These are phyloP conservation scores for Halocynthia aurantium DNA, from an alignment of 23 tunicate genomes.

Conservation along the genomic window DNA sequence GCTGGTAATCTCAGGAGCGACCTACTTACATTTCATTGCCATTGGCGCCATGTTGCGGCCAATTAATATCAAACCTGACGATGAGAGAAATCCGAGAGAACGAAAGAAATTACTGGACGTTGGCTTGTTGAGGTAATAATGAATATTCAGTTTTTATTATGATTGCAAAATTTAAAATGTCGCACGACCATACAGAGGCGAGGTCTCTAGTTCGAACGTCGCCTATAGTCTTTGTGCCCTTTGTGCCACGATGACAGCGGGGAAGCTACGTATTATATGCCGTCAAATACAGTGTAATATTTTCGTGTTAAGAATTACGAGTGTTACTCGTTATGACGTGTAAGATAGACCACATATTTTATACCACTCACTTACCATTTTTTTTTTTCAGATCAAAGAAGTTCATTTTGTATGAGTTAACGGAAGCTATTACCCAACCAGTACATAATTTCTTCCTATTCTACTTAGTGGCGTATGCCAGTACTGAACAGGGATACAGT, in stretches of 20 bases:
- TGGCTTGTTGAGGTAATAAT: neutral
- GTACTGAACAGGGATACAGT: neutral
- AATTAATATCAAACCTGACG: neutral
- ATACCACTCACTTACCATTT: too few relatives aligned
- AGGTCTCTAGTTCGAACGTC: too few relatives aligned
- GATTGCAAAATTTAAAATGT: too few relatives aligned
- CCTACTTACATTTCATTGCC: neutral
- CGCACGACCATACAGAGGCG: too few relatives aligned
- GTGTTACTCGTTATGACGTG: too few relatives aligned
- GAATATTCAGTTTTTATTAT: too few relatives aligned
- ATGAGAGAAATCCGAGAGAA: neutral
- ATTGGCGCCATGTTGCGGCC: neutral
- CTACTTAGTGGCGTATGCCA: slow-evolving; percentile 9
- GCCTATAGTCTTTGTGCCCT: too few relatives aligned
- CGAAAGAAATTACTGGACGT: neutral
- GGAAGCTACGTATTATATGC: too few relatives aligned
- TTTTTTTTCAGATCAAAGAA: slow-evolving; percentile 3
- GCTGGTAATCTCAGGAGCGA: neutral
- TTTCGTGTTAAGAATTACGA: too few relatives aligned
- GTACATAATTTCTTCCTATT: neutral
- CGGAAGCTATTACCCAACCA: neutral
- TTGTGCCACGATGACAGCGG: too few relatives aligned
- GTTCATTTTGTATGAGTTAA: neutral
- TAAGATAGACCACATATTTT: too few relatives aligned
- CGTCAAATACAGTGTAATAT: too few relatives aligned